phyloP scores from a whole-genome alignment of 2,797 vertebrate genomes.

The Eulemur albifrons region DNA sequence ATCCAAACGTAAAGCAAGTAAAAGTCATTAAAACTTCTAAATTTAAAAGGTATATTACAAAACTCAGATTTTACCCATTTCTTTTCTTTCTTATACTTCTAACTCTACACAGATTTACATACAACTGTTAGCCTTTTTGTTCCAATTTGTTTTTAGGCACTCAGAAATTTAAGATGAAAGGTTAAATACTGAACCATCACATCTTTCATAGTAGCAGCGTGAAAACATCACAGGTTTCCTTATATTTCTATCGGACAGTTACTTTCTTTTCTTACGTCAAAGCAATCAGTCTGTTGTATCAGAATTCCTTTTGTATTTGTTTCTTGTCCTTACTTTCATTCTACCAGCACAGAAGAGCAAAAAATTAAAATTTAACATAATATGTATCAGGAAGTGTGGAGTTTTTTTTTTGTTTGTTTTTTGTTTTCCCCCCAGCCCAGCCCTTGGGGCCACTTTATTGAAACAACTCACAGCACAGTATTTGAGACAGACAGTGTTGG shows the following conservation, averaged over 20 bases:
- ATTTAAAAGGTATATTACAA: background rate
- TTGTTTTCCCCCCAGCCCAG: background rate
- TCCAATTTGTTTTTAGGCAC: background rate
- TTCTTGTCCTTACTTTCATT: background rate
- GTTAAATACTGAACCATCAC: background rate
- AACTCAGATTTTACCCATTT: background rate
- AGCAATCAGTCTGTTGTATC: background rate
- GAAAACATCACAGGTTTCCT: background rate
- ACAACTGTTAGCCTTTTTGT: background rate
- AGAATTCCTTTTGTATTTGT: background rate
- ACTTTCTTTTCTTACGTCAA: background rate
- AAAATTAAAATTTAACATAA: background rate
- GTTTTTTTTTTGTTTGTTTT: background rate
- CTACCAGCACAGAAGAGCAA: background rate
- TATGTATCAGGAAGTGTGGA: background rate
- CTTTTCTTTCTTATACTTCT: background rate
- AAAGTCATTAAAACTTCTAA: background rate
- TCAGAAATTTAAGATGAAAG: background rate
- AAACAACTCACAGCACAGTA: constrained; percentile 53
- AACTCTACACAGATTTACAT: background rate
- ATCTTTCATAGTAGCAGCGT: background rate
- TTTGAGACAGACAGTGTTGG: constrained; percentile 14
- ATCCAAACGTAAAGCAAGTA: background rate
- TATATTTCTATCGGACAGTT: background rate
- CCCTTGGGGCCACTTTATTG: constrained; percentile 74